These are phyloP conservation scores for Virgularia gustaviana DNA, from an alignment of 92 coral and sea anemone genomes.

Conservation along the genomic window DNA sequence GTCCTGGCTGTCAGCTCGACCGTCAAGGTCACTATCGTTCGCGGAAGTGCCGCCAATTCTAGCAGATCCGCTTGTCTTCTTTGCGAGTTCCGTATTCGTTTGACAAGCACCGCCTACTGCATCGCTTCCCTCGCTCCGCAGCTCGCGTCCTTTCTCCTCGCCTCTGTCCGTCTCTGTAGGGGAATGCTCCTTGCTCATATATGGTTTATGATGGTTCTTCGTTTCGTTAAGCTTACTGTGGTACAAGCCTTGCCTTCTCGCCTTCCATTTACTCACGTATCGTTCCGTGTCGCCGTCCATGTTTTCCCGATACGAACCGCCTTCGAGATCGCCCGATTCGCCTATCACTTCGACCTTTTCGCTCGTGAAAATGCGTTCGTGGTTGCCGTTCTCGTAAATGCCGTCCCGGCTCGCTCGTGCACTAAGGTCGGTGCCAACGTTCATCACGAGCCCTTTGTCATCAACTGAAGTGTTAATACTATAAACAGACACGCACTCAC, in stretches of 20 bases:
- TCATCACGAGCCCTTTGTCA: too few relatives aligned
- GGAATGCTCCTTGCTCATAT: conserved; percentile 9
- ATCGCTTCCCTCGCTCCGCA: conserved; percentile 17
- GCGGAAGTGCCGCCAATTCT: too few relatives aligned
- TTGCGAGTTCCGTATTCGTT: not conserved
- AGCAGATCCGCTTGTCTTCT: too few relatives aligned
- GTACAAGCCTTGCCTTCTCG: conserved; percentile 48
- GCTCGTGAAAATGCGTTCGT: not conserved
- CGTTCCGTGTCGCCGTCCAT: conserved; percentile 75
- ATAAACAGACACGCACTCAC: too few relatives aligned
- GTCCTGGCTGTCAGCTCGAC: not conserved
- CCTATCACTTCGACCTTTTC: conserved; percentile 49
- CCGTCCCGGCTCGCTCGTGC: not conserved
- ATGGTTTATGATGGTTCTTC: conserved; percentile 45
- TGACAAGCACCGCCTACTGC: not conserved
- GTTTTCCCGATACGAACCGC: conserved; percentile 50
- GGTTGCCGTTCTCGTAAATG: not conserved
- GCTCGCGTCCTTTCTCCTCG: conserved; percentile 16
- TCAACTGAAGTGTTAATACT: too few relatives aligned
- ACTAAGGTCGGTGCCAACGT: too few relatives aligned
- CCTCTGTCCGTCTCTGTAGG: not conserved
- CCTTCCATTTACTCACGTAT: conserved; percentile 57
- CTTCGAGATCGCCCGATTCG: conserved; percentile 23
- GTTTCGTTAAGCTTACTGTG: conserved; percentile 69
- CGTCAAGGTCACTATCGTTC: too few relatives aligned